Conservation (phyloP, 37 sponge, comb jelly and placozoan species). For the Tethya wilhelma region DNA sequence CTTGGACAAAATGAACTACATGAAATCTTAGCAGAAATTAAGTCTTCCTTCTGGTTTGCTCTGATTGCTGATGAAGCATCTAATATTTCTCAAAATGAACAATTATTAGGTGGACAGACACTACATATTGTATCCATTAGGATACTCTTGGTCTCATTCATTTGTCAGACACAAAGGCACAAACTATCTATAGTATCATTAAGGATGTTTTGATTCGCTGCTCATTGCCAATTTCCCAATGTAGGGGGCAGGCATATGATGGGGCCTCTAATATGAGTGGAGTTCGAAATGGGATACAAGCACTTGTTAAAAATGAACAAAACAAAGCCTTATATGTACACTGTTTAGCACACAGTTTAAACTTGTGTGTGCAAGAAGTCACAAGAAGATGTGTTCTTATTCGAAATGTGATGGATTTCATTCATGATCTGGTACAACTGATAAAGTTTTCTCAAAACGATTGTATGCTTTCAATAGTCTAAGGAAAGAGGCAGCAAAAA, state of each 20-base stretch:
- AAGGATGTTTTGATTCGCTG: constrained; percentile 62
- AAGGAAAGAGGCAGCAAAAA: background rate
- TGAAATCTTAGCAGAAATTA: too few relatives aligned
- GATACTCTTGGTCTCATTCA: constrained; percentile 53
- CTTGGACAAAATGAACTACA: constrained; percentile 41
- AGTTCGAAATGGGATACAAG: constrained; percentile 23
- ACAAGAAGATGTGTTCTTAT: constrained; percentile 15
- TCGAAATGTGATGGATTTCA: constrained; percentile 42
- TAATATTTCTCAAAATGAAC: constrained; percentile 50
- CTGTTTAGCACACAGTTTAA: constrained; percentile 58
- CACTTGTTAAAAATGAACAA: background rate
- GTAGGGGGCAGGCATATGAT: constrained; percentile 61
- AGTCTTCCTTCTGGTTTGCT: constrained; percentile 37
- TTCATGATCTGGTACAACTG: constrained; percentile 26
- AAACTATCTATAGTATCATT: constrained; percentile 53
- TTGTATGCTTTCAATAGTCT: constrained; percentile 7
- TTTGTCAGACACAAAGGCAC: constrained; percentile 61
- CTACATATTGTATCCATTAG: constrained; percentile 52
- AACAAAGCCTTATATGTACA: constrained; percentile 50
- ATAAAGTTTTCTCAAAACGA: constrained; percentile 29
- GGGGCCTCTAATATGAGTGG: constrained; percentile 68
- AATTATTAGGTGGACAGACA: constrained; percentile 67
- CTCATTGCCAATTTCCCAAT: constrained; percentile 54
- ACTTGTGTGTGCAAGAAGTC: constrained; percentile 49
- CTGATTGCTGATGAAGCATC: constrained; percentile 65